Percentiles rank a stretch among this genome's conserved stretches.
Evolutionary conservation across 2,888 invertebrate species (phyloP).

Genomic region (Trypoxylon attenuatum): DNA sequence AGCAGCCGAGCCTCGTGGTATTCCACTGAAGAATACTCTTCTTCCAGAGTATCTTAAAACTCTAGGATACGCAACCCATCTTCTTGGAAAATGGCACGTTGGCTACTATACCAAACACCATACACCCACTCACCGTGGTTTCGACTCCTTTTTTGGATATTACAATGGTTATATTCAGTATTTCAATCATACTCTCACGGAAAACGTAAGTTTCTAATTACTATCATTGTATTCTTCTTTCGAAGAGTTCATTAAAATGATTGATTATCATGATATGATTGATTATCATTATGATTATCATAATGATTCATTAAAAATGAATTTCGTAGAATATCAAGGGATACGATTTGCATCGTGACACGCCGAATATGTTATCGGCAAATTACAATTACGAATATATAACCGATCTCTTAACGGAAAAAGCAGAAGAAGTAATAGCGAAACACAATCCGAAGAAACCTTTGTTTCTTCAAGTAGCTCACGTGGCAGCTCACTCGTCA

Average conservation of each 20-base stretch:
- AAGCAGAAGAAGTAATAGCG: conserved; percentile 80
- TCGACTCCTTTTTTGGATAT: conserved; percentile 89
- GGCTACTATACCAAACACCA: conserved; percentile 77
- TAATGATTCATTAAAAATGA: no score
- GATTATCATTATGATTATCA: background rate
- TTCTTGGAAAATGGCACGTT: conserved; percentile 79
- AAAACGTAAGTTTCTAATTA: conserved; percentile 16
- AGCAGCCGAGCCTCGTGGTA: conserved; percentile 75
- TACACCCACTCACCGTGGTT: conserved; percentile 85
- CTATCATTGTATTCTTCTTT: no score
- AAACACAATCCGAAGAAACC: conserved; percentile 79
- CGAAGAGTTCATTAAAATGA: no score
- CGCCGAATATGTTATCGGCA: conserved; percentile 60
- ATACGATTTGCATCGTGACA: conserved; percentile 74
- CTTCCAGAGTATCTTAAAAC: conserved; percentile 76
- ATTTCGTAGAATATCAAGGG: conserved; percentile 65
- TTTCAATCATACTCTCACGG: conserved; percentile 78
- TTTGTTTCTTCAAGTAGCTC: conserved; percentile 86
- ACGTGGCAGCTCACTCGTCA: conserved; percentile 87
- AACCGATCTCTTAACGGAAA: conserved; percentile 82
- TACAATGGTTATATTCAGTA: conserved; percentile 90
- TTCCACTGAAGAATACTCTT: conserved; percentile 75
- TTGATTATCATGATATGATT: no score
- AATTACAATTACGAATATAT: conserved; percentile 79
- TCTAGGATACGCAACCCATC: conserved; percentile 76